Conservation (phyloP, 2,888 invertebrate genomes). For the Biston betularia region DNA sequence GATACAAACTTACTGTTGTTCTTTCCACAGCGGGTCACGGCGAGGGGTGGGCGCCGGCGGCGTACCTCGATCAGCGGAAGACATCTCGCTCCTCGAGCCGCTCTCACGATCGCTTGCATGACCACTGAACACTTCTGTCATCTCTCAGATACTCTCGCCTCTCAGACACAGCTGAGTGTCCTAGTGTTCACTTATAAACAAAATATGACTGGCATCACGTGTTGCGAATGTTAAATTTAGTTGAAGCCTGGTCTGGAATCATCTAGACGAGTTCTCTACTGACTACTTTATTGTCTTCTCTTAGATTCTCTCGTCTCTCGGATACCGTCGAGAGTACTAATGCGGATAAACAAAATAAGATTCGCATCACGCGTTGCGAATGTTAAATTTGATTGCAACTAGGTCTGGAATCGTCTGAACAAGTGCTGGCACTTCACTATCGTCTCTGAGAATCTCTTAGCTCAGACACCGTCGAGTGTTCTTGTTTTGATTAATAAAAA, state of each 20-base stretch:
- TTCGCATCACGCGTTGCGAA: background rate
- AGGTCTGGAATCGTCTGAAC: too few species aligned
- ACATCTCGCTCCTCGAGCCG: constrained; percentile 91
- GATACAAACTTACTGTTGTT: background rate
- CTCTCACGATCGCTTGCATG: constrained; percentile 86
- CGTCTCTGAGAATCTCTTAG: background rate
- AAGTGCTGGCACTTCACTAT: background rate
- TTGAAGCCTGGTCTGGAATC: background rate
- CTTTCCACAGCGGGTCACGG: constrained; percentile 84
- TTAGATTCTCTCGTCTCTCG: background rate
- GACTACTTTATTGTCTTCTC: too few species aligned
- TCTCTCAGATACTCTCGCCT: background rate
- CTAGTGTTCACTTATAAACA: background rate
- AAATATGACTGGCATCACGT: background rate
- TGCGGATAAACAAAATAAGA: background rate
- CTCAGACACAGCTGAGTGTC: background rate
- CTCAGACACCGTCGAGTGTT: constrained; percentile 3
- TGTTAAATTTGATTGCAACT: too few species aligned
- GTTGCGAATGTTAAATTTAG: background rate
- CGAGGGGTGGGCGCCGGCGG: constrained; percentile 98
- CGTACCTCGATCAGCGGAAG: constrained; percentile 95
- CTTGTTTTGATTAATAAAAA: background rate
- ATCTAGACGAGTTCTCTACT: background rate
- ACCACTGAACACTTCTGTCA: constrained; percentile 55
- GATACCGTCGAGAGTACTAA: background rate